phyloP scores from a whole-genome alignment of 92 coral and sea anemone species.

The Blastomussa wellsi region DNA sequence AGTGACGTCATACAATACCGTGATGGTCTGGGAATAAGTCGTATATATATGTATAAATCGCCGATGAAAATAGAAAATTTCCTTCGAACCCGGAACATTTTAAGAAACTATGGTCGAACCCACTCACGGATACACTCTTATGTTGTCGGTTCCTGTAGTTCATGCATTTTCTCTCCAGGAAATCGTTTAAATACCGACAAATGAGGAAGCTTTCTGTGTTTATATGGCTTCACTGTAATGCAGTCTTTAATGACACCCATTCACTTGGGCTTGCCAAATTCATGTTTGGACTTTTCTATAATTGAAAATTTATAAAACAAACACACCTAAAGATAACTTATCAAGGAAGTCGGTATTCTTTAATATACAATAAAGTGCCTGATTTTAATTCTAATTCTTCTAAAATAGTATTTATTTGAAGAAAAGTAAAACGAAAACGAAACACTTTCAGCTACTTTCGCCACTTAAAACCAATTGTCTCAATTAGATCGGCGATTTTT shows the following conservation, averaged over 20 bases:
- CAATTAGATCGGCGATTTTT: not conserved
- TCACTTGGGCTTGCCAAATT: not conserved
- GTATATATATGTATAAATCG: no score
- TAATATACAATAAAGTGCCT: not conserved
- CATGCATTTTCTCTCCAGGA: not conserved
- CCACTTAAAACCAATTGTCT: no score
- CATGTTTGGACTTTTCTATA: not conserved
- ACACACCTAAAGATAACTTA: not conserved
- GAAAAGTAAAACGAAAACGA: not conserved
- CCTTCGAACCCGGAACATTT: not conserved
- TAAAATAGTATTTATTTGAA: not conserved
- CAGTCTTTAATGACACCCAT: not conserved
- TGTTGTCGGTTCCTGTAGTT: not conserved
- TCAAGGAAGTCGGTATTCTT: not conserved
- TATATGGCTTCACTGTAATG: not conserved
- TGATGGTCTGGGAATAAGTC: no score
- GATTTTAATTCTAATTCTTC: not conserved
- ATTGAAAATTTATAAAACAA: slow-evolving; percentile 3
- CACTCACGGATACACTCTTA: no score
- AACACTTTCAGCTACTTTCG: no score
- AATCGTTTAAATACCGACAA: not conserved
- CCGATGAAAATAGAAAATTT: no score
- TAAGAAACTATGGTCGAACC: no score
- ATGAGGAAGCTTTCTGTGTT: not conserved
- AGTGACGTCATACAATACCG: no score